Base-by-base conservation (phyloP, 1,140 invertebrate genomes). In the Andrena cerasifolii region DNA sequence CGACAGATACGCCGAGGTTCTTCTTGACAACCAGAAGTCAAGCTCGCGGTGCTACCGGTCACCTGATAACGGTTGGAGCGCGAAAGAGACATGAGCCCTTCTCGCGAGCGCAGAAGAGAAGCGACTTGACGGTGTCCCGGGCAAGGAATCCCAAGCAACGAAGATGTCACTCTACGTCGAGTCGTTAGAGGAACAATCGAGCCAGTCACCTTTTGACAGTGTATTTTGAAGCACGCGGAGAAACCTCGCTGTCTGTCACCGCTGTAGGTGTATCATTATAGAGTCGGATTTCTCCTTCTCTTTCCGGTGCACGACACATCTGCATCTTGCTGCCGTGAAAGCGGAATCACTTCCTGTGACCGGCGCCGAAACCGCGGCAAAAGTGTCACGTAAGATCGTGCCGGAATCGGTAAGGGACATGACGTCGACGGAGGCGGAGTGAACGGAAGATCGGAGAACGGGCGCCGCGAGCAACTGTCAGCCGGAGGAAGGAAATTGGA, bases 241-340 rank as follows among this genome's bases (percentile, higher is more conserved):
- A 71, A 77, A 82, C 59, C 77, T 45, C 24, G 43, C 43, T 51
- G 24, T 36, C 14, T n/a, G n/a, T n/a, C n/a, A n/a, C 24, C 28
- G 45, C 47, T 66, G 74, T 78, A 72, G 80, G 74, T 73, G 79
- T 72, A 83, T 53, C 33, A 78, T 78, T 78, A 78, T 59, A 72
- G 24, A 83, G 31, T 77, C 80, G 26, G 36, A 33, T 59, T 51
- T 61, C 53, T 14, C 47, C 14, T 26, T 21, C 40, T 43, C 4
- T n/a, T 31, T 51, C 47, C 56, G 49, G 6, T 40, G 68, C 51
- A 76, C 58, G 51, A 36, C 79, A 53, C 54, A 24, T 80, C 49
- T 31, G 33, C 58, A 53, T 67, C 62, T 49, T n/a, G 58, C 67
- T 61, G 14, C 58, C 63, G 80, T 70, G 80, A 82, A 76, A 80